Evolutionary conservation across 2,797 vertebrate genomes (phyloP), one percentile per base, ranked within the genome.

Genomic region (Erethizon dorsatum): DNA sequence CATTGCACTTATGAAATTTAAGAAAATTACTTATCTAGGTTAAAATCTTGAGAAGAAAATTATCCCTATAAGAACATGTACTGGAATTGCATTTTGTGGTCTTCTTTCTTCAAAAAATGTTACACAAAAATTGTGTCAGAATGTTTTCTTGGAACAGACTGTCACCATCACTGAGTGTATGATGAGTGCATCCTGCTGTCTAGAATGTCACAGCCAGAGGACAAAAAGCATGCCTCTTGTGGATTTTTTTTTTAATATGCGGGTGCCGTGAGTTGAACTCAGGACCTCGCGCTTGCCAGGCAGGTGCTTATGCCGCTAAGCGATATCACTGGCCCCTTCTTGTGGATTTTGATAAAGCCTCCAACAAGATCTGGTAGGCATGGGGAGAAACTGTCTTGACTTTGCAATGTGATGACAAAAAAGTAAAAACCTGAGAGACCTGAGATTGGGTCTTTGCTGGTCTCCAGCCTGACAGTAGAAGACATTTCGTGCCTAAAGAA

Each of bases 41-140:
- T 88, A 87, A 89, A 45, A 86, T 77, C 47, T 92, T 75, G 24
- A 86, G 91, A 88, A 88, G 65, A 75, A 90, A 92, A 94, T 52
- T 67, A 77, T 79, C 88, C 41, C 6, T 59, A 63, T 61, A 54
- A 90, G 85, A 94, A 94, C 56, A 85, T 78, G 18, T 47, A 54
- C 26, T 91, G 7, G 73, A 91, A 83, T 90, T 75, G 83, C 41
- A 90, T 73, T 90, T 88, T 80, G 12, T 88, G 22, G 31, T 56
- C 20, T 83, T 89, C 88, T 54, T 3, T 90, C 92, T 88, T 3
- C 3, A 28, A 1, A 83, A 54, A 88, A 78, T 22, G 17, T 7
- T 52, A 17, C 31, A 57, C 83, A 33, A 59, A 95, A 93, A 41
- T 54, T 90, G 11, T 47, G 28, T 18, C 45, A 41, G 33, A 24